Evolutionary conservation across 2,113 vertebrate genomes (phyloP).

Genomic region (Rhadina sibilatrix): DNA sequence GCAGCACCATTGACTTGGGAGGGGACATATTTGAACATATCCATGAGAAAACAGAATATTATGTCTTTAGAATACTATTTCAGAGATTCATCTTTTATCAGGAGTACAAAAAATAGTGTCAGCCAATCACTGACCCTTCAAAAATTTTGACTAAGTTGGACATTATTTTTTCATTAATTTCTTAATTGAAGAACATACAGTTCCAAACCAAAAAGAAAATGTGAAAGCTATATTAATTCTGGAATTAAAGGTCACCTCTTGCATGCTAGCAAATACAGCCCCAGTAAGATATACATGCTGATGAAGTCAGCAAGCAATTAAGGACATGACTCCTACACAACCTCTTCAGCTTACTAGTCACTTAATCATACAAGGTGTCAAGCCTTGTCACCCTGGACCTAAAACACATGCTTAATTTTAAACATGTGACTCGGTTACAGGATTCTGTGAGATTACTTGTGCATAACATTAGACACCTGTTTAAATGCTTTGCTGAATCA

Average conservation of each 20-base stretch:
- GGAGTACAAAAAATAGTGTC: background rate
- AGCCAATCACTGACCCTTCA: background rate
- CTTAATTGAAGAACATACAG: background rate
- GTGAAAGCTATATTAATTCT: background rate
- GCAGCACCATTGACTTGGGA: background rate
- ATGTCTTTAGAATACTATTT: background rate
- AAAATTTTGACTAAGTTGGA: background rate
- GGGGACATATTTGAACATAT: background rate
- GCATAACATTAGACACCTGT: conserved; percentile 47
- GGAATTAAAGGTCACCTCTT: conserved; percentile 47
- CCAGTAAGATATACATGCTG: background rate
- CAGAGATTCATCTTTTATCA: background rate
- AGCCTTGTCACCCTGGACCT: conserved; percentile 50
- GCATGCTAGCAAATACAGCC: background rate
- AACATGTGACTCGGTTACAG: conserved; percentile 30
- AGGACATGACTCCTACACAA: conserved; percentile 54
- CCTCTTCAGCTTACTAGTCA: conserved; percentile 57
- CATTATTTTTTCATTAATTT: background rate
- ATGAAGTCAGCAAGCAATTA: conserved; percentile 61
- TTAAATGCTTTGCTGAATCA: conserved; percentile 40
- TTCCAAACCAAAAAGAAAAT: background rate
- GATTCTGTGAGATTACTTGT: conserved; percentile 40
- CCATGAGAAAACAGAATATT: background rate
- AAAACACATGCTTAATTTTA: conserved; percentile 48
- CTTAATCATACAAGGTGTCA: conserved; percentile 59